Percentiles rank a stretch among this genome's conserved stretches.
Evolutionary conservation across 1,140 invertebrate genomes (phyloP).

Genomic region (Papilio polyxenes): DNA sequence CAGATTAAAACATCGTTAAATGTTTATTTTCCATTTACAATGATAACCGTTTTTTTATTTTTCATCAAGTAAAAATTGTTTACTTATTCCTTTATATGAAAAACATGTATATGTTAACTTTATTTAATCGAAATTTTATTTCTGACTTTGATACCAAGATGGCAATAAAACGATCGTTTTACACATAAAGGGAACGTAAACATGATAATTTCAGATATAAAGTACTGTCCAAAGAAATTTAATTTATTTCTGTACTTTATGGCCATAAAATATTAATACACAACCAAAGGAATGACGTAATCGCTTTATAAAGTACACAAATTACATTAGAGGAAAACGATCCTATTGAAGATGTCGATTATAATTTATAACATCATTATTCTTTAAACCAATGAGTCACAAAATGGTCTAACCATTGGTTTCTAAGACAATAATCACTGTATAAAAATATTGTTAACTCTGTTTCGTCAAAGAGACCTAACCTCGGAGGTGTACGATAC

Average conservation of each 20-base stretch:
- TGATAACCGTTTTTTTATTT: slow-evolving; percentile 1
- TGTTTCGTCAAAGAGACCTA: no score
- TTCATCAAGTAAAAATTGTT: not conserved
- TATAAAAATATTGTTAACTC: no score
- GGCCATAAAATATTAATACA: not conserved
- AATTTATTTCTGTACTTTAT: not conserved
- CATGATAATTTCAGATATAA: not conserved
- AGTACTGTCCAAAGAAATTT: not conserved
- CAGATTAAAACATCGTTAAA: slow-evolving; percentile 15
- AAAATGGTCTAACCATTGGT: not conserved
- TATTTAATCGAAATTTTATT: slow-evolving; percentile 3
- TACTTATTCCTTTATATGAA: not conserved
- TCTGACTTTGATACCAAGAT: not conserved
- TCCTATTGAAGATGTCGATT: not conserved
- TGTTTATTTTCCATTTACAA: not conserved
- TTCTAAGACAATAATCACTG: no score
- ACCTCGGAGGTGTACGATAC: no score
- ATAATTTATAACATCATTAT: not conserved
- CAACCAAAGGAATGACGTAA: not conserved
- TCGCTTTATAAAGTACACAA: not conserved
- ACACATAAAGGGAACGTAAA: not conserved
- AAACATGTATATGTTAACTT: not conserved
- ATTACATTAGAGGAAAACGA: not conserved
- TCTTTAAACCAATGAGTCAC: not conserved
- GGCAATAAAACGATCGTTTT: not conserved